Evolutionary conservation across 2,888 invertebrate species (phyloP).

Genomic region (Dicranocentrus wangi): DNA sequence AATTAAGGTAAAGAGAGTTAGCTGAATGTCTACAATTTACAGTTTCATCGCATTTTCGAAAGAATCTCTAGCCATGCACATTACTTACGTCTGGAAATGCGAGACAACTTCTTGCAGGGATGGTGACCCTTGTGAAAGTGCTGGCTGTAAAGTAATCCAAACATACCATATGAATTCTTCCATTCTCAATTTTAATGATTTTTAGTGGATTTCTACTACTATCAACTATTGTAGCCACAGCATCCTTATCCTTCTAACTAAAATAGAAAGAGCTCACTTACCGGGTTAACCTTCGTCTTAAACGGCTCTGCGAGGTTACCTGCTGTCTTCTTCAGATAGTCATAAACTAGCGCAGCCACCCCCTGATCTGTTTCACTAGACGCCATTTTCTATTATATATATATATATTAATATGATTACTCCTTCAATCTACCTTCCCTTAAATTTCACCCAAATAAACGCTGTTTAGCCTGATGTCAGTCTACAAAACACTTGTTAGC

Average conservation of each 20-base stretch:
- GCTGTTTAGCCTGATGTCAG: too few relatives aligned
- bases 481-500: too few relatives aligned
- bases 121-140: constrained; percentile 80
- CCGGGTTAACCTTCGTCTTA: constrained; percentile 83
- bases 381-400: constrained; percentile 58
- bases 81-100: constrained; percentile 76
- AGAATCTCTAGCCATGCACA: background rate
- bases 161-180: constrained; percentile 4
- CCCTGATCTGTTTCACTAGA: constrained; percentile 75
- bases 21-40: too few relatives aligned
- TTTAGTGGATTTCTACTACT: too few relatives aligned
- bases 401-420: too few relatives aligned
- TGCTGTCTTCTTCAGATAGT: constrained; percentile 81
- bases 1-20: too few relatives aligned
- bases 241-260: too few relatives aligned
- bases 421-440: too few relatives aligned
- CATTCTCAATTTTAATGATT: background rate
- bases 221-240: too few relatives aligned
- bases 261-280: too few relatives aligned
- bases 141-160: constrained; percentile 76
- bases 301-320: constrained; percentile 81
- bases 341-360: constrained; percentile 79
- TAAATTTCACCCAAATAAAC: too few relatives aligned
- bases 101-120: constrained; percentile 79
- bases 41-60: background rate